Evolutionary conservation across 2,888 invertebrate genomes (phyloP).

Genomic region (Drosophila merina): DNA sequence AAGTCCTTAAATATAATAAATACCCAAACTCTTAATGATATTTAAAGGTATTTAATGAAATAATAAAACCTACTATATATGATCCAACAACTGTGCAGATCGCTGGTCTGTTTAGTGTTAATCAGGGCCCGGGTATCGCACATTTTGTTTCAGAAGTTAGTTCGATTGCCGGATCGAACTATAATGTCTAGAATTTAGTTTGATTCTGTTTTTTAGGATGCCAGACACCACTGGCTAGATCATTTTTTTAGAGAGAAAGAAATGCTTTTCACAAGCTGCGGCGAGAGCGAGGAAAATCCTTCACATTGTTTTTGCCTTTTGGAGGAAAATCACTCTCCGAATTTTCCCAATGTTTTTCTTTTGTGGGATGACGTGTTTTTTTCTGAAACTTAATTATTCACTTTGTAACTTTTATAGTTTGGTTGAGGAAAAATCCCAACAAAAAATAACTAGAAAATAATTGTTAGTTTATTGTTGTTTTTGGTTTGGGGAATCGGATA

Average conservation of each 20-base stretch:
- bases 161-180: conserved; percentile 13
- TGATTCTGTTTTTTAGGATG: not conserved
- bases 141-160: conserved; percentile 79
- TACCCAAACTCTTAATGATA: not conserved
- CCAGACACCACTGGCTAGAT: conserved; percentile 12
- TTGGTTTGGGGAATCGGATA: not conserved
- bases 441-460: conserved; percentile 20
- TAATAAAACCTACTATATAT: conserved; percentile 86
- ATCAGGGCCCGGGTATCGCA: conserved; percentile 87
- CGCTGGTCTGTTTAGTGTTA: conserved; percentile 86
- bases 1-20: no score
- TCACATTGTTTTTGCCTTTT: conserved; percentile 20
- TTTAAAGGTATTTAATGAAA: not conserved
- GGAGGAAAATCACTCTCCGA: conserved; percentile 6
- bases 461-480: not conserved
- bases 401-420: conserved; percentile 30
- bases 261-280: conserved; percentile 6
- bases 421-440: conserved; percentile 11
- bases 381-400: not conserved
- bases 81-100: conserved; percentile 90
- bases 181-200: not conserved
- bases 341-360: conserved; percentile 24
- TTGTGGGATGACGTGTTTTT: conserved; percentile 66
- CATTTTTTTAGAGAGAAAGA: conserved; percentile 7
- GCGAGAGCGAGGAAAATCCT: conserved; percentile 33